Evolutionary conservation across 1,140 invertebrate species (phyloP), one percentile per base, ranked within the genome.

Genomic region (Drosophila obscura): DNA sequence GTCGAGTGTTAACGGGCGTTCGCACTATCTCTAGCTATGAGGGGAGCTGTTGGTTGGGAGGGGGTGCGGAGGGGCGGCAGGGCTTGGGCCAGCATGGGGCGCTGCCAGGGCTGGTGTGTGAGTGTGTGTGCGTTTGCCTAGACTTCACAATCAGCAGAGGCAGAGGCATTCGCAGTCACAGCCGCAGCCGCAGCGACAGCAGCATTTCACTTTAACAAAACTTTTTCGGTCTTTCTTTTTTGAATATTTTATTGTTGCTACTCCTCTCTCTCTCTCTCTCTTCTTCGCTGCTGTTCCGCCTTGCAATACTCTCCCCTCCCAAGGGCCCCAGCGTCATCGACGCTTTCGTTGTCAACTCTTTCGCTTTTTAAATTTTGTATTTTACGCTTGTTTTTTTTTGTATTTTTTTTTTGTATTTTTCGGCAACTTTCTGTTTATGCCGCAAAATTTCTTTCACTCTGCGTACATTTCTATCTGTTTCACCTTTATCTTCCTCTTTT

Each of bases 371-470:
- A 59, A 53, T 45, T 58, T 64, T 43, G 28, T 13, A 26, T 62
- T 51, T 62, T 67, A 26, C 41, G 7, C 61, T 49, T 72, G 51
- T 53, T 66, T 69, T 76, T 72, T 19, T 1, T 35, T 35, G 11
- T 39, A 66, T 56, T 53, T 66, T 69, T 76, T 72, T 19, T 1
- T 35, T 35, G 11, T 39, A 66, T 66, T 53, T 67, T 75, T 77
- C 64, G 62, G 63, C 77, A 60, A 73, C 80, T 84, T 85, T 87
- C 82, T 85, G 82, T 85, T 85, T 87, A 87, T 78, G 82, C 59
- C 78, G 82, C 82, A 35, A 69, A 69, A 85, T 85, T 87, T 85
- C 82, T 85, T 87, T 85, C 82, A 78, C 82, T 87, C 82, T 87
- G 82, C 73, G 61, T 84, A 87, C 82, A 65, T 69, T 69, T 69